A percentile compares a stretch with the other conserved stretches of the same genome.
phyloP scores from a whole-genome alignment of 2,888 invertebrate species.

The Mesorhabditis spiculigera region DNA sequence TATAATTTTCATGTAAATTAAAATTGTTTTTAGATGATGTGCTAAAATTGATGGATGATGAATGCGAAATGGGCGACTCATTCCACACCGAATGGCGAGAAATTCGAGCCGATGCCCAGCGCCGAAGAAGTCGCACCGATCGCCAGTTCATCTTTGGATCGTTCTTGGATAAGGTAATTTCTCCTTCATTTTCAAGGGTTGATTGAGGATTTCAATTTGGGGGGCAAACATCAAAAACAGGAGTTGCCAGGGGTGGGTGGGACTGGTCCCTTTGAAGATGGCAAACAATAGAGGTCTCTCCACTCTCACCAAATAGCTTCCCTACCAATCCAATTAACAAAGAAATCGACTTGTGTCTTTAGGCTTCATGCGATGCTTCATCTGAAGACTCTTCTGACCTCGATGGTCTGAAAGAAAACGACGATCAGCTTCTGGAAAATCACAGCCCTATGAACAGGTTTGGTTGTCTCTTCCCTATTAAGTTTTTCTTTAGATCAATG shows the following conservation, averaged over 20 bases:
- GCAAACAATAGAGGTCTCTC: no score
- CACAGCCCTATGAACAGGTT: neutral
- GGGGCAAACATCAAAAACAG: no score
- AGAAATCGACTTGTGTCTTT: constrained; percentile 12
- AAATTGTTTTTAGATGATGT: constrained; percentile 29
- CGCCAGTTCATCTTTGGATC: constrained; percentile 7
- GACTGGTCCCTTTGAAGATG: no score
- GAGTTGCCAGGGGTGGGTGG: no score
- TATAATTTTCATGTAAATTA: no score
- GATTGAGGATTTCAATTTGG: no score
- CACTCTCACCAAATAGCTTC: neutral
- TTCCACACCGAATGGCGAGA: constrained; percentile 44
- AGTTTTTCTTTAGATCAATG: constrained; percentile 22
- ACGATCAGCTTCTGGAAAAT: constrained; percentile 25
- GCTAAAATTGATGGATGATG: constrained; percentile 33
- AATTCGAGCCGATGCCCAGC: constrained; percentile 20
- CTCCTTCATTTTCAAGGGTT: no score
- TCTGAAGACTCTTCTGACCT: constrained; percentile 43
- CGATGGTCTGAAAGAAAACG: constrained; percentile 19
- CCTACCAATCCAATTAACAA: neutral
- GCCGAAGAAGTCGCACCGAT: constrained; percentile 19
- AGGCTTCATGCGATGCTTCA: constrained; percentile 45
- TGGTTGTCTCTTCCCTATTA: neutral
- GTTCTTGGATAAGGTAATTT: neutral
- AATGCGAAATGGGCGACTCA: constrained; percentile 21